Percentiles rank a stretch among this genome's conserved stretches.
Conservation (phyloP, 2,113 vertebrate genomes). For the Thalassarche chlororhynchos region DNA sequence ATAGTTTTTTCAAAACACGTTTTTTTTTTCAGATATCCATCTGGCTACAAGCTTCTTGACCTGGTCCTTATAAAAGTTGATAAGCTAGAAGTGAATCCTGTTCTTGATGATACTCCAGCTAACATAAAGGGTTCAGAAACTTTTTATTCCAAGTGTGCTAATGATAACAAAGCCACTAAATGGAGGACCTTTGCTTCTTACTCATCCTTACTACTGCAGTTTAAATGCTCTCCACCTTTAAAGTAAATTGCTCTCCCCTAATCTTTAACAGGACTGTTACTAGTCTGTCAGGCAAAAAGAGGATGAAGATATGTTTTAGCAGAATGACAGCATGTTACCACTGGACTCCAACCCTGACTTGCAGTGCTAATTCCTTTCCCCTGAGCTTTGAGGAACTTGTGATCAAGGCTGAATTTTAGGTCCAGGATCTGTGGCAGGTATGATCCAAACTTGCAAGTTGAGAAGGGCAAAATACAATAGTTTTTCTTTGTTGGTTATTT, state of each 20-base stretch:
- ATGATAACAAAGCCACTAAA: not conserved
- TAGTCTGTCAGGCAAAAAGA: not conserved
- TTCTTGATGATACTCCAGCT: not conserved
- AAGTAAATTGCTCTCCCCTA: not conserved
- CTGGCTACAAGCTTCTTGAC: not conserved
- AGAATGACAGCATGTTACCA: not conserved
- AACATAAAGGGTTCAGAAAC: not conserved
- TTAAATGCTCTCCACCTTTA: not conserved
- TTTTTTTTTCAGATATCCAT: not conserved
- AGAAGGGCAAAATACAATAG: not conserved
- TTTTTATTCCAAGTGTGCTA: not conserved
- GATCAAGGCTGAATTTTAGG: not conserved
- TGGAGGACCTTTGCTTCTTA: not conserved
- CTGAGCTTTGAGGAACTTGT: not conserved
- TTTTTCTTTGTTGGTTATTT: not conserved
- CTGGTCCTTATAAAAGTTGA: not conserved
- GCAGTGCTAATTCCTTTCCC: not conserved
- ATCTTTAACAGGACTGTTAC: not conserved
- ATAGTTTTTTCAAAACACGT: not conserved
- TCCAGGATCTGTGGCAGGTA: not conserved
- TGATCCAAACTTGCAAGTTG: not conserved
- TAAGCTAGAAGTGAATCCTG: not conserved
- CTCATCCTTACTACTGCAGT: not conserved
- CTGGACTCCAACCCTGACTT: not conserved
- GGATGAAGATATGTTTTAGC: not conserved